Percentiles rank a stretch among this genome's conserved stretches.
These are phyloP conservation scores for Drosophila melanosoma DNA, from an alignment of 2,888 invertebrate species.

Conservation along the genomic window DNA sequence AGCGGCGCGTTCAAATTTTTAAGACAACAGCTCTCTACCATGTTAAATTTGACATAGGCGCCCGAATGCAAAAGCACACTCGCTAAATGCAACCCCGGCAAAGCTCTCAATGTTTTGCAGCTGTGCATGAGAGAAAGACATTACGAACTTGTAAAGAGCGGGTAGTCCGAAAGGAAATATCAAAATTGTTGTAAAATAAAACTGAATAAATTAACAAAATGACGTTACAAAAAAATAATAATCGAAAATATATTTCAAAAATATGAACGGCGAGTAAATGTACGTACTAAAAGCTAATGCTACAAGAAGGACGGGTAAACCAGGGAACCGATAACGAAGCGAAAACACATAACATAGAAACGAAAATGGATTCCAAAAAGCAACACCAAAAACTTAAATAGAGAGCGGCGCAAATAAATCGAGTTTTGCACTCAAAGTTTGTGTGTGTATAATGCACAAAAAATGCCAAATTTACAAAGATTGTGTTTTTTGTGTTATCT, in stretches of 20 bases:
- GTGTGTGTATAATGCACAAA: neutral
- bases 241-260: too few species aligned
- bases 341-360: slow-evolving; percentile 46
- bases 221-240: neutral
- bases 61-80: slow-evolving; percentile 20
- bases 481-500: slow-evolving; percentile 13
- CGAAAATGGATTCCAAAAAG: slow-evolving; percentile 29
- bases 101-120: slow-evolving; percentile 46
- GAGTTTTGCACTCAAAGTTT: slow-evolving; percentile 1
- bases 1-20: slow-evolving; percentile 12
- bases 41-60: slow-evolving; percentile 31
- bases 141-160: slow-evolving; percentile 11
- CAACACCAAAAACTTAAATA: slow-evolving; percentile 52
- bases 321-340: slow-evolving; percentile 25
- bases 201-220: slow-evolving; percentile 28
- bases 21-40: slow-evolving; percentile 10
- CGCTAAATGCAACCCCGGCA: slow-evolving; percentile 66
- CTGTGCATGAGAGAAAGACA: slow-evolving; percentile 3
- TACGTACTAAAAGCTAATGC: neutral
- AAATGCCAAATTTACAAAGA: too few species aligned
- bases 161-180: slow-evolving; percentile 20
- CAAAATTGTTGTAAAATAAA: slow-evolving; percentile 43
- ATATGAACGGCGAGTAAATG: neutral
- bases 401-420: slow-evolving; percentile 42
- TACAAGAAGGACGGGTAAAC: neutral